Conservation (phyloP, 2,113 vertebrate species). For the Rhadina sibilatrix region DNA sequence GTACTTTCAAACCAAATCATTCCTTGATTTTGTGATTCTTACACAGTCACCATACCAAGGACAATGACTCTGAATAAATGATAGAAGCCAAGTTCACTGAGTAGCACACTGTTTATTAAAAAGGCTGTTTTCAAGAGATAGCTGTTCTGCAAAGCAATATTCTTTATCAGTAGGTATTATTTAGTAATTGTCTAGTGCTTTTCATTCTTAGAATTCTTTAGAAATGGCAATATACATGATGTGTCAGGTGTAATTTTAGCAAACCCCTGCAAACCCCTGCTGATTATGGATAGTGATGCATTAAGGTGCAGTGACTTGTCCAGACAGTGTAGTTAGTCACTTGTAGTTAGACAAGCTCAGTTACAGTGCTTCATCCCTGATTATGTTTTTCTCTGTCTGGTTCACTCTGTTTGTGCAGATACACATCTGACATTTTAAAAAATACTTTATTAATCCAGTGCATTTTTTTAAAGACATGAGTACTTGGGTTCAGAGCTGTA, state of each 20-base stretch:
- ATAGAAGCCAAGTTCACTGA: background rate
- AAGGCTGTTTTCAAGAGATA: background rate
- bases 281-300: background rate
- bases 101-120: background rate
- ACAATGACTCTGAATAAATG: background rate
- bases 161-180: background rate
- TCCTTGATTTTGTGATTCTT: background rate
- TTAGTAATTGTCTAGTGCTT: background rate
- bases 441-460: background rate
- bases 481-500: background rate
- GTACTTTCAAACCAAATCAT: background rate
- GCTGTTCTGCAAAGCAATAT: fast-evolving
- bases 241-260: background rate
- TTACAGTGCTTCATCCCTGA: background rate
- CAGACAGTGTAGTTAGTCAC: background rate
- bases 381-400: background rate
- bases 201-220: background rate
- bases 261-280: background rate
- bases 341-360: background rate
- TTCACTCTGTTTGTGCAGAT: background rate
- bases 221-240: background rate
- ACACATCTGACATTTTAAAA: background rate
- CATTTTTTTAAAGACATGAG: background rate
- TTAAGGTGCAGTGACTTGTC: background rate
- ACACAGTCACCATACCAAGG: background rate